phyloP scores from a whole-genome alignment of 2,888 invertebrate genomes.

The Caenorhabditis drosophilae region DNA sequence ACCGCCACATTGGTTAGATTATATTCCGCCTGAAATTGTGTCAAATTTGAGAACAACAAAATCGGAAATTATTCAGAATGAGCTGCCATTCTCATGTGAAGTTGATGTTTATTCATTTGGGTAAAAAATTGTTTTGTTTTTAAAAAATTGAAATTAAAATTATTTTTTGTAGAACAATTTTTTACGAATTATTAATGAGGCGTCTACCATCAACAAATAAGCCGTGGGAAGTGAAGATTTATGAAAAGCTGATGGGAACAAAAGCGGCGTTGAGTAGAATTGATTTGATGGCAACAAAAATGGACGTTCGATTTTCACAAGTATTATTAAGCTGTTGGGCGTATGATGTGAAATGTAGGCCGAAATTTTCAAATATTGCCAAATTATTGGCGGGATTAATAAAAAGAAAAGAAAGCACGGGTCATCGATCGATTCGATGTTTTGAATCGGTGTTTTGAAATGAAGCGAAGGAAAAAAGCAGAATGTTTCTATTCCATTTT shows the following conservation, averaged over 20 bases:
- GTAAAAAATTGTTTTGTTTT: conserved; percentile 73
- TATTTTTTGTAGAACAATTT: conserved; percentile 86
- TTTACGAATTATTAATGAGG: conserved; percentile 83
- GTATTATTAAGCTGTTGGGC: not conserved
- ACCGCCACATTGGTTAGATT: conserved; percentile 97
- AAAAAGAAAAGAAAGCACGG: conserved; percentile 12
- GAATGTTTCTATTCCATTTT: not conserved
- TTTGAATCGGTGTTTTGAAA: conserved; percentile 25
- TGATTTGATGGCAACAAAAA: conserved; percentile 8
- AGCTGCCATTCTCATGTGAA: conserved; percentile 83
- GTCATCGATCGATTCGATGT: conserved; percentile 13
- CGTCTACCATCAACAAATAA: conserved; percentile 40
- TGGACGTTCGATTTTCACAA: conserved; percentile 15
- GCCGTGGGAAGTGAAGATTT: conserved; percentile 72
- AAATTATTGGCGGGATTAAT: conserved; percentile 18
- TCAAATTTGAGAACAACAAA: conserved; percentile 5
- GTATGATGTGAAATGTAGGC: conserved; percentile 69
- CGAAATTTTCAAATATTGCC: conserved; percentile 77
- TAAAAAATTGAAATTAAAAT: too few relatives aligned
- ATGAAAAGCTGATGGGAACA: conserved; percentile 25
- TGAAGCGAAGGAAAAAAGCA: too few relatives aligned
- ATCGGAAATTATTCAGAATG: conserved; percentile 3
- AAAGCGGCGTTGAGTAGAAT: conserved; percentile 22
- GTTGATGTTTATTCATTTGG: conserved; percentile 98
- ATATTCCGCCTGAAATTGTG: conserved; percentile 91